phyloP scores from a whole-genome alignment of 2,113 vertebrate species.

The Platanista minor region DNA sequence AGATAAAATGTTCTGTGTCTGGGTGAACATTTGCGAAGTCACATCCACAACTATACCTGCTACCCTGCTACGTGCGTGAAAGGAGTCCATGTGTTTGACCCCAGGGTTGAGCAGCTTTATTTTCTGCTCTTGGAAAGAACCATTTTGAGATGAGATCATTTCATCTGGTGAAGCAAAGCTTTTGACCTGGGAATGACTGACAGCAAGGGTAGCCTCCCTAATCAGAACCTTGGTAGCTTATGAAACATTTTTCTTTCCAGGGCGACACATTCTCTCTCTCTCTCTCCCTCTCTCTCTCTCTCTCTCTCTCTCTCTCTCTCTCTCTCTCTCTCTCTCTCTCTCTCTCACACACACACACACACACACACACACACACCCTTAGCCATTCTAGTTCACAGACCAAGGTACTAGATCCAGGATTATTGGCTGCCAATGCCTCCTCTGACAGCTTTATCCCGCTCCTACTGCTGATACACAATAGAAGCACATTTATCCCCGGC shows the following conservation, averaged over 20 bases:
- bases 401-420: neutral
- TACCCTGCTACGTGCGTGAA: neutral
- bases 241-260: neutral
- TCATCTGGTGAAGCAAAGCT: neutral
- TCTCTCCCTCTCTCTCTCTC: neutral
- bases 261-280: neutral
- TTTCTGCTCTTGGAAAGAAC: neutral
- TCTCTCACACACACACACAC: neutral
- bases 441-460: neutral
- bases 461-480: neutral
- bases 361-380: neutral
- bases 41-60: neutral
- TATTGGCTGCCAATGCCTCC: accelerated
- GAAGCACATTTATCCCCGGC: neutral
- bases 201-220: neutral
- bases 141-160: neutral
- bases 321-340: no score
- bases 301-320: neutral
- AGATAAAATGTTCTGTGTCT: neutral
- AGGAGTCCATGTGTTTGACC: neutral
- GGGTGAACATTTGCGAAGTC: neutral
- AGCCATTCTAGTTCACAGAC: neutral
- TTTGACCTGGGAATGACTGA: neutral
- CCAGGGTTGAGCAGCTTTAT: neutral
- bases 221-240: neutral